A percentile compares a stretch with the other conserved stretches of the same genome.
Conservation (phyloP, 2,113 vertebrate genomes). For the Apteryx mantelli region DNA sequence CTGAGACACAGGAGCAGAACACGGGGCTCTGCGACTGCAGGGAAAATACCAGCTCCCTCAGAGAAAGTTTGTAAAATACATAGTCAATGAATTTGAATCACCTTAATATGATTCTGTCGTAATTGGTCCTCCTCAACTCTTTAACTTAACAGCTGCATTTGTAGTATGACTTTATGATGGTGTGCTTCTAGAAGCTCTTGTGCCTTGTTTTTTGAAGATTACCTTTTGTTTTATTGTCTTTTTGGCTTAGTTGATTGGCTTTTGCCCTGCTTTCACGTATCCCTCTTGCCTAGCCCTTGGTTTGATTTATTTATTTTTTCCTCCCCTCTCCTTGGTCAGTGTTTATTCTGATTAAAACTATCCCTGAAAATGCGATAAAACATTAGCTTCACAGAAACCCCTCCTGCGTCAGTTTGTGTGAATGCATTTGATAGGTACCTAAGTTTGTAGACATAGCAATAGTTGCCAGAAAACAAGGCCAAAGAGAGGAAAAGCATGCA, state of each 20-base stretch:
- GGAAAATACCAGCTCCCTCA: not conserved
- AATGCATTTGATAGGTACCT: not conserved
- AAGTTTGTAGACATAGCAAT: not conserved
- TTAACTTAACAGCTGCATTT: not conserved
- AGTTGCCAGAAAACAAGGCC: not conserved
- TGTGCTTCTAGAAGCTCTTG: not conserved
- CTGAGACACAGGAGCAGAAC: not conserved
- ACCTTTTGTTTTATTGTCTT: not conserved
- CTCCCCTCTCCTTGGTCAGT: accelerated
- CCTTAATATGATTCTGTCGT: not conserved
- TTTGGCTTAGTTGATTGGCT: not conserved
- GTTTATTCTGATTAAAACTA: not conserved
- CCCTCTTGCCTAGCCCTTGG: not conserved
- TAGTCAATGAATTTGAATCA: not conserved
- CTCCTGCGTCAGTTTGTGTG: not conserved
- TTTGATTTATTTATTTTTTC: not conserved
- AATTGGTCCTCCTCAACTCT: not conserved
- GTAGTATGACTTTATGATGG: not conserved
- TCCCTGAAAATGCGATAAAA: not conserved
- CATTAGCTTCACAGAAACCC: not conserved
- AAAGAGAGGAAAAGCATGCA: not conserved
- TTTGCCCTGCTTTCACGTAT: not conserved
- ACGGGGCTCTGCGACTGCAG: not conserved
- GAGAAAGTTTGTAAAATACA: not conserved
- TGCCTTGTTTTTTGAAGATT: not conserved